Evolutionary conservation across 2,888 invertebrate species (phyloP).

Genomic region (Pimpla rufipes): DNA sequence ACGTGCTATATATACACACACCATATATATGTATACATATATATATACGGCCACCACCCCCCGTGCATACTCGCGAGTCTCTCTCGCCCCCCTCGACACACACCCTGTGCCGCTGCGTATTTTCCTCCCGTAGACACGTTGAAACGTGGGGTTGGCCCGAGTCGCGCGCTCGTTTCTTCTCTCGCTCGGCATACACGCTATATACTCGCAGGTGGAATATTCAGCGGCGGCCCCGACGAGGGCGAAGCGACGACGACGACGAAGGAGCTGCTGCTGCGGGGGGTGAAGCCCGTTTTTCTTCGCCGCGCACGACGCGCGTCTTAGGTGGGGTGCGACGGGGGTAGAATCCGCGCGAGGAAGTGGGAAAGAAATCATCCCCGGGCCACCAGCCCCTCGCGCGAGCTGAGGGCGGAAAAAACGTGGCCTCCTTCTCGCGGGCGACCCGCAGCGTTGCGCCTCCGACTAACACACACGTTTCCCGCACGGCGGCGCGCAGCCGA

Average conservation of each 20-base stretch:
- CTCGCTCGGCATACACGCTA: slow-evolving; percentile 49
- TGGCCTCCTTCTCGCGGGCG: slow-evolving; percentile 54
- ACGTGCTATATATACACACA: slow-evolving; percentile 45
- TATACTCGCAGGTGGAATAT: slow-evolving; percentile 68
- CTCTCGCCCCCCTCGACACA: slow-evolving; percentile 40
- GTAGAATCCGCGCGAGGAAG: slow-evolving; percentile 52
- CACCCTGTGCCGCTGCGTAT: slow-evolving; percentile 58
- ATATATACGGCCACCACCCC: slow-evolving; percentile 58
- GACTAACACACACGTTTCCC: slow-evolving; percentile 38
- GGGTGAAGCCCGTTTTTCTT: slow-evolving; percentile 66
- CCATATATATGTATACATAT: too few relatives aligned
- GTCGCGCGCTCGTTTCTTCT: slow-evolving; percentile 47
- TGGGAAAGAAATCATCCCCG: slow-evolving; percentile 68
- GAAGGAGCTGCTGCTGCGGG: too few relatives aligned
- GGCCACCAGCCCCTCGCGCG: slow-evolving; percentile 52
- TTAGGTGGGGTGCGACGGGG: slow-evolving; percentile 55
- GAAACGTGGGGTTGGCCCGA: slow-evolving; percentile 57
- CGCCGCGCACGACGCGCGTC: slow-evolving; percentile 47
- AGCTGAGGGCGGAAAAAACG: slow-evolving; percentile 63
- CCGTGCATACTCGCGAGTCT: slow-evolving; percentile 65
- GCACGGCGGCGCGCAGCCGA: slow-evolving; percentile 23
- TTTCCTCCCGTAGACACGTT: slow-evolving; percentile 58
- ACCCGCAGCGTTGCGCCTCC: slow-evolving; percentile 32
- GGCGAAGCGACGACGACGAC: slow-evolving; percentile 13
- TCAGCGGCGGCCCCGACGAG: slow-evolving; percentile 56